phyloP scores from a whole-genome alignment of 2,113 vertebrate genomes.

The Pteropus alecto region DNA sequence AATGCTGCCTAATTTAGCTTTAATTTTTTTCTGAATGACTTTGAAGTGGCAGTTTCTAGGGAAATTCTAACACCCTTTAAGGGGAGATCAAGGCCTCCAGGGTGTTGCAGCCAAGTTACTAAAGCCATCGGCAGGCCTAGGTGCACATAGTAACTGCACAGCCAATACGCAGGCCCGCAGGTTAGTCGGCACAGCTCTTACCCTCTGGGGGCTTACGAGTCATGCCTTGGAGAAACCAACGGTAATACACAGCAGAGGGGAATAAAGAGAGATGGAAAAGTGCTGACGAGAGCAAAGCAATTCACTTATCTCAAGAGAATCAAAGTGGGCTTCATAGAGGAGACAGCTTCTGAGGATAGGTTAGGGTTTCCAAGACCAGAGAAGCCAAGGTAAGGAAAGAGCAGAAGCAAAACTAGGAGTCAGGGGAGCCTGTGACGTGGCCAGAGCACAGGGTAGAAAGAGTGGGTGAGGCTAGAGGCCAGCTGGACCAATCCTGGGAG shows the following conservation, averaged over 20 bases:
- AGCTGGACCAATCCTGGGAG: neutral
- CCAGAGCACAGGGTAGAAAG: neutral
- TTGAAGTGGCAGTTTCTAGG: slow-evolving; percentile 69
- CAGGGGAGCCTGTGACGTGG: neutral
- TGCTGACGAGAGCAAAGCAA: too few relatives aligned
- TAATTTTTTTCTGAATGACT: slow-evolving; percentile 40
- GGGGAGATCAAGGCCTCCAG: neutral
- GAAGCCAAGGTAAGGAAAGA: neutral
- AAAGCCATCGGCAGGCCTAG: neutral
- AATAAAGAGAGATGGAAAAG: neutral
- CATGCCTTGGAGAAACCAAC: neutral
- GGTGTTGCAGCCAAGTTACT: accelerated
- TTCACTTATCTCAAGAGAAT: neutral
- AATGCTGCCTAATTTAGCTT: slow-evolving; percentile 47
- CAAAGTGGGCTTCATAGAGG: neutral
- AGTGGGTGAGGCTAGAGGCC: neutral
- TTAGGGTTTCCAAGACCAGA: neutral
- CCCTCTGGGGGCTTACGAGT: neutral
- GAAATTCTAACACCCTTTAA: slow-evolving; percentile 39
- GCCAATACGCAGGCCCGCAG: accelerated
- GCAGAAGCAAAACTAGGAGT: neutral
- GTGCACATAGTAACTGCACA: accelerated
- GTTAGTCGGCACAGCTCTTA: accelerated
- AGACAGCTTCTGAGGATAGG: neutral
- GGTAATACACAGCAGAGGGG: accelerated